Conservation (phyloP, 2,113 vertebrate genomes). For the Tragulus kanchil region DNA sequence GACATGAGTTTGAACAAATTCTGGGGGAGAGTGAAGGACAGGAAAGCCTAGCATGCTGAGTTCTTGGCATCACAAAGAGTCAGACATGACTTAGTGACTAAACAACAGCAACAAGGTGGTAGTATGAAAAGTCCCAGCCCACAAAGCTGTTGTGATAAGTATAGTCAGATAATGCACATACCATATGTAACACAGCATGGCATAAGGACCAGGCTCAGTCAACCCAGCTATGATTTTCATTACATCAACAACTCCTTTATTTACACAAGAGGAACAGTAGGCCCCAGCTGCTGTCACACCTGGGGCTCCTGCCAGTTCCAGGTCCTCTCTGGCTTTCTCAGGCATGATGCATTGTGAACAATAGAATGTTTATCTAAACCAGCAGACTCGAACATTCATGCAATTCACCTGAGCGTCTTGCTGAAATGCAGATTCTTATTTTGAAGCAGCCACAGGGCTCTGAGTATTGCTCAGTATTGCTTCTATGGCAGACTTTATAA, state of each 20-base stretch:
- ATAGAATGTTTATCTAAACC: not conserved
- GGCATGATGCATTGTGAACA: not conserved
- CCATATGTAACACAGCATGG: fast-evolving
- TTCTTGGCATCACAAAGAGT: not conserved
- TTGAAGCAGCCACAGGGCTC: fast-evolving
- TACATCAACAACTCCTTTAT: not conserved
- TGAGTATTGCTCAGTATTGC: fast-evolving
- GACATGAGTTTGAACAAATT: not conserved
- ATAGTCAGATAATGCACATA: not conserved
- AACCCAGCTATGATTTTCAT: not conserved
- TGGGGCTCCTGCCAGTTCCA: not conserved
- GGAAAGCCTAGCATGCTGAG: not conserved
- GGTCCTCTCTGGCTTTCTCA: not conserved
- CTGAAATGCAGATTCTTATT: not conserved
- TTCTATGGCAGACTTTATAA: not conserved
- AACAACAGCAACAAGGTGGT: not conserved
- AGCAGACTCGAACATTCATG: not conserved
- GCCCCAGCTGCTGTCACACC: fast-evolving
- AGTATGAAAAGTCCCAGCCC: not conserved
- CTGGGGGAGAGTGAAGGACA: not conserved
- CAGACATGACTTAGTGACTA: not conserved
- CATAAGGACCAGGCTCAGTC: not conserved
- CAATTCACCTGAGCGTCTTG: not conserved
- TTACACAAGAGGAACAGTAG: not conserved
- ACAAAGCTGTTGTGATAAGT: not conserved